Evolutionary conservation across 2,113 vertebrate species (phyloP), one percentile per base, ranked within the genome.

Genomic region (Asarcornis scutulata): DNA sequence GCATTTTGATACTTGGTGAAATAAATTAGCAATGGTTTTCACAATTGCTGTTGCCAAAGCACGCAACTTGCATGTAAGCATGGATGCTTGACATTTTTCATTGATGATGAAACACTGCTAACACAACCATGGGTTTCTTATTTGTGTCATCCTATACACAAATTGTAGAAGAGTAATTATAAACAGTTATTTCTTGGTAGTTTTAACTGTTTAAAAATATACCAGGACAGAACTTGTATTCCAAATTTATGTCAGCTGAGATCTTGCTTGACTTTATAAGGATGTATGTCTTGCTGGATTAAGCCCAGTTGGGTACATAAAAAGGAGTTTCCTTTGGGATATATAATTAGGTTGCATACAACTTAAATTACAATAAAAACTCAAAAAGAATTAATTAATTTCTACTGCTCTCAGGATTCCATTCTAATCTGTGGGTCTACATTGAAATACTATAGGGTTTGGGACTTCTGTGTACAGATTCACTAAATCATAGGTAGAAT

Each of bases 361-460:
- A 8, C 63, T 80, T 89, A 71, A 88, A 86, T 90, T 56, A 55
- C 12, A 93, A 86, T 52, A 83, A 91, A 80, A 86, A 67, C 36
- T 81, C 17, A 56, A 86, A 64, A 9, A 60, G 13, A 86, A 75
- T 67, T 0, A 91, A 88, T 60, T 72, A 64, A 2, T 79, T 90
- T 77, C 55, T 83, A 71, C 26, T 52, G 44, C 66, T 94, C 81
- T 75, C 42, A 80, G 42, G 16, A 71, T 63, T 88, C 38, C 5
- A 31, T 52, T 34, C 42, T 58, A 23, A 23, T 81, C 17, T 2
- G 0, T 52, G 50, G 71, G 29, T 38, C 42, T 78, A 26, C 34
- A 42, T 3, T 74, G 48, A 88, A 77, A 77, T 74, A 93, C 5
- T 36, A 7, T 40, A 67, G 50, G 11, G 18, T 11, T 42, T 89